Conservation (phyloP, 2,113 vertebrate genomes). For the Procavia capensis region DNA sequence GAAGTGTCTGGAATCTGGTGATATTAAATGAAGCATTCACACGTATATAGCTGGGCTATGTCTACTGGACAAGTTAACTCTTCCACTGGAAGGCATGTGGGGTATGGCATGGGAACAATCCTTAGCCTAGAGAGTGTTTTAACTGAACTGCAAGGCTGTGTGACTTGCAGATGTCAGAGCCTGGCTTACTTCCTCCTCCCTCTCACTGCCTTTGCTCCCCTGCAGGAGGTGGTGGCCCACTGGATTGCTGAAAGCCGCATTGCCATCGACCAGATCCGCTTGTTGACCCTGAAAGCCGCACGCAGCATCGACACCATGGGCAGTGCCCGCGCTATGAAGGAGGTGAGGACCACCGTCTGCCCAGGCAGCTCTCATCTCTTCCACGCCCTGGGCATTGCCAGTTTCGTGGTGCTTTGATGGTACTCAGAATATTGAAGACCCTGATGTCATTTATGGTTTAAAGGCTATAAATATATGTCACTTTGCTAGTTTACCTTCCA, state of each 20-base stretch:
- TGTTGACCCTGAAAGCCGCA: slow-evolving; percentile 93
- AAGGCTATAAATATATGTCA: background rate
- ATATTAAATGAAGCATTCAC: background rate
- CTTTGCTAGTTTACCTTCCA: background rate
- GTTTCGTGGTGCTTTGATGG: background rate
- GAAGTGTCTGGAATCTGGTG: background rate
- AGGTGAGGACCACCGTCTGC: slow-evolving; percentile 85
- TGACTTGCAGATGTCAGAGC: background rate
- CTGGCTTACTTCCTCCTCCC: background rate
- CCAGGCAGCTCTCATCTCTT: background rate
- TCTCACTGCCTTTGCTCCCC: background rate
- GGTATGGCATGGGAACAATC: background rate
- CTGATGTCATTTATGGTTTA: background rate
- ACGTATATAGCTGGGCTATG: background rate
- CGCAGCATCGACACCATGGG: slow-evolving; percentile 88
- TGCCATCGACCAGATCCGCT: slow-evolving; percentile 93
- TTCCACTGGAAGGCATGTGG: background rate
- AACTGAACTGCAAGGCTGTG: rapidly evolving
- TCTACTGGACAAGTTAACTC: background rate
- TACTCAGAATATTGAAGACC: background rate
- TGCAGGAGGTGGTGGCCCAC: slow-evolving; percentile 95
- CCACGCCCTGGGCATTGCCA: background rate
- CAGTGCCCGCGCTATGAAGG: slow-evolving; percentile 90
- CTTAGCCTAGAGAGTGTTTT: background rate
- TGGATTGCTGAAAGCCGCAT: slow-evolving; percentile 96